Evolutionary conservation across 2,113 vertebrate species (phyloP), one percentile per base, ranked within the genome.

Genomic region (Nothocercus julius): DNA sequence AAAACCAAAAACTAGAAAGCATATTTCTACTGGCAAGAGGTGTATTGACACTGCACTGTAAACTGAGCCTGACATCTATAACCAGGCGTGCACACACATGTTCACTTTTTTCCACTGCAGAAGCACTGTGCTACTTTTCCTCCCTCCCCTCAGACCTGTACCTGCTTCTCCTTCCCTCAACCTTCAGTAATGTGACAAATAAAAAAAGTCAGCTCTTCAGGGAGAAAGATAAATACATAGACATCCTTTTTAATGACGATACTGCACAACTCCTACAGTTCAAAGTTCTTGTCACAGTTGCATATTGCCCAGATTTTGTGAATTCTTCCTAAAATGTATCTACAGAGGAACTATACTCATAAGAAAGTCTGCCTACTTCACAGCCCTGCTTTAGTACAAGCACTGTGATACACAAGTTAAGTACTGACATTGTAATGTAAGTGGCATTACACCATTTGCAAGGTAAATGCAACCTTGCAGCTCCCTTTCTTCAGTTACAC

Each of bases 281-380:
- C 91, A 90, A 95, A 97, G 94, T 97, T 94, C 79, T 91, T 91
- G 87, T 81, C 90, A 58, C 77, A 92, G 94, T 92, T 94, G 77
- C 14, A 69, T 82, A 59, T 70, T 88, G 82, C 66, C 69, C 83
- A 84, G 69, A 81, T 82, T 86, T 40, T 42, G 27, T 22, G 53
- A 88, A 78, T 90, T 53, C 87, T 64, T 68, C 76, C 82, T 49
- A 45, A 94, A 90, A 88, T 1, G 51, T 66, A 75, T 76, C 86
- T 47, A 34, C 59, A 74, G 61, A 63, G 42, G 22, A 93, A 27
- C 53, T 82, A 42, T 68, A 84, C 64, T 79, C 82, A 87, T 81
- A 86, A 87, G 51, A 67, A 63, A 61, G 21, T 51, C 59, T 83
- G 47, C 17, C 76, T 92, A 53, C 66, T 83, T 78, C 82, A 79